phyloP scores from a whole-genome alignment of 2,797 vertebrate species.

The Botia almorhae region DNA sequence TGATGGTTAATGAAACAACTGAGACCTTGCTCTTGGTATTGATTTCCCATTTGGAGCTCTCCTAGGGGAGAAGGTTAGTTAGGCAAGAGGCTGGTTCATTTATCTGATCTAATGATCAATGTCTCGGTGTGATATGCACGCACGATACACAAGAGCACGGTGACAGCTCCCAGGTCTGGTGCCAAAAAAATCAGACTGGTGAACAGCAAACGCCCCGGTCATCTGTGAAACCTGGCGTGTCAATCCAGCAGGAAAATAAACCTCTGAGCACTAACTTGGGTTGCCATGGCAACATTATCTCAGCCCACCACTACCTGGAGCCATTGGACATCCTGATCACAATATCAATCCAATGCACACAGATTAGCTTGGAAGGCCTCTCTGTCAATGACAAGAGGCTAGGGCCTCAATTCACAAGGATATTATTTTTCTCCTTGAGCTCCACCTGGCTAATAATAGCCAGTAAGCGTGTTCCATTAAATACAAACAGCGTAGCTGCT shows the following conservation, averaged over 20 bases:
- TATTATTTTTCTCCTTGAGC: conserved; percentile 30
- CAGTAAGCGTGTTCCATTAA: neutral
- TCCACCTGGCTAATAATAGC: neutral
- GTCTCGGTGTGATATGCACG: conserved; percentile 14
- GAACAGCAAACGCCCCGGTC: conserved; percentile 47
- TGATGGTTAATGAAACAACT: conserved; percentile 70
- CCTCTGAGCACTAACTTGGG: conserved; percentile 73
- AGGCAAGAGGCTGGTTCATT: conserved; percentile 55
- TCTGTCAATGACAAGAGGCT: conserved; percentile 67
- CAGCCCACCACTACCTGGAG: conserved; percentile 83
- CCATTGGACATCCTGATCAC: conserved; percentile 83
- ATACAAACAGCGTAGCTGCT: neutral
- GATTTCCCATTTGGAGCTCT: conserved; percentile 76
- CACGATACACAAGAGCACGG: conserved; percentile 6
- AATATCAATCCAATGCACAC: conserved; percentile 78
- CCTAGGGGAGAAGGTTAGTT: conserved; percentile 71
- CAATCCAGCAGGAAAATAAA: conserved; percentile 60
- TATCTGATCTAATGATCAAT: conserved; percentile 32
- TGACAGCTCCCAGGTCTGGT: conserved; percentile 23
- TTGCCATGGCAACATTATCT: conserved; percentile 82
- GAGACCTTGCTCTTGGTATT: conserved; percentile 70
- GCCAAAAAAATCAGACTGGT: conserved; percentile 12
- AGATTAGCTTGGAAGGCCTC: conserved; percentile 77
- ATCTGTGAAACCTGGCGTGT: conserved; percentile 41
- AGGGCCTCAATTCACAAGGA: conserved; percentile 17